phyloP scores from a whole-genome alignment of 1,140 invertebrate species.

The Chrysomallon squamiferum region DNA sequence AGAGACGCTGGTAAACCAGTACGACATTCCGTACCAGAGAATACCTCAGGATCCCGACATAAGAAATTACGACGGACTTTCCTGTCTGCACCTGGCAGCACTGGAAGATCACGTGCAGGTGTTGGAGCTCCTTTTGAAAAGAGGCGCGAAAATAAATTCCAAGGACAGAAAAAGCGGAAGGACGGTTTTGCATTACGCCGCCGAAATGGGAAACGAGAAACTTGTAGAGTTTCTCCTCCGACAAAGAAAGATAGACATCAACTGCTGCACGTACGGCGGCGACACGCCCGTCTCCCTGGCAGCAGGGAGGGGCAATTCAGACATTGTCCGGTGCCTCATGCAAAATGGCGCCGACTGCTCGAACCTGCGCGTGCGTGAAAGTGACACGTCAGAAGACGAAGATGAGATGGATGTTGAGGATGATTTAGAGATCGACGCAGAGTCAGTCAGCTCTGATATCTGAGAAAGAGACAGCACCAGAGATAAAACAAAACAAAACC shows the following conservation, averaged over 20 bases:
- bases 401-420: too few species aligned
- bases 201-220: conserved; percentile 15
- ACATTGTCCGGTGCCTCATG: conserved; percentile 6
- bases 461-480: too few species aligned
- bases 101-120: conserved; percentile 2
- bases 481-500: too few species aligned
- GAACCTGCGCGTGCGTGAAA: too few species aligned
- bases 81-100: conserved; percentile 64
- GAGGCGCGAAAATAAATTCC: conserved; percentile 73
- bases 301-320: conserved; percentile 19
- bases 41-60: conserved; percentile 68
- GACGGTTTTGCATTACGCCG: conserved; percentile 38
- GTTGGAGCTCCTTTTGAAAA: conserved; percentile 17
- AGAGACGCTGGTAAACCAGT: conserved; percentile 3
- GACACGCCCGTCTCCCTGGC: conserved; percentile 28
- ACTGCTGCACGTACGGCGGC: conserved; percentile 29
- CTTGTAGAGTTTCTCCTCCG: conserved; percentile 19
- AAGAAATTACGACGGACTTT: conserved; percentile 80
- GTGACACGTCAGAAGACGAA: too few species aligned
- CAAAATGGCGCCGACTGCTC: conserved; percentile 4
- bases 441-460: too few species aligned
- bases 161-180: conserved; percentile 58
- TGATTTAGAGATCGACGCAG: too few species aligned
- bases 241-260: conserved; percentile 18
- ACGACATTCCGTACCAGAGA: conserved; percentile 63